These are phyloP conservation scores for Lates calcarifer DNA, from an alignment of 2,113 vertebrate genomes.

Conservation along the genomic window DNA sequence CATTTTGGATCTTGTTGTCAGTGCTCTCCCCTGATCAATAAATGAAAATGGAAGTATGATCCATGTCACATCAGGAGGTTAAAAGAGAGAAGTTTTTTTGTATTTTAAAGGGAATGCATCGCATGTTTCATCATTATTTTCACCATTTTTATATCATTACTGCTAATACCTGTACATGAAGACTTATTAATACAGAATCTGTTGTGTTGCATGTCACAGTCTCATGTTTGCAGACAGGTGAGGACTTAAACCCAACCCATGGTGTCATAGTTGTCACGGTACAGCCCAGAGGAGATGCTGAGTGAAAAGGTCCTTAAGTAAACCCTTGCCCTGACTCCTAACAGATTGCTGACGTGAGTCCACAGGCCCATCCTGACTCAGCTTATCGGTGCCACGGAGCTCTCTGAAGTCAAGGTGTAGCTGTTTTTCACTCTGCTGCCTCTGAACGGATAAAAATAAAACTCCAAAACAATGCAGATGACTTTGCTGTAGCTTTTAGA, in stretches of 20 bases:
- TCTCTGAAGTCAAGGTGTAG: slow-evolving; percentile 42
- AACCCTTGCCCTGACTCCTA: slow-evolving; percentile 18
- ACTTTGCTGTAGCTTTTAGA: slow-evolving; percentile 11
- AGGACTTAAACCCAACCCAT: slow-evolving; percentile 10
- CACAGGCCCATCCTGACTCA: slow-evolving; percentile 57
- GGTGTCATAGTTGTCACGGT: slow-evolving; percentile 26
- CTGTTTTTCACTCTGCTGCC: slow-evolving; percentile 9
- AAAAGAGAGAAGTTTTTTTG: neutral
- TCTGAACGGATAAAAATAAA: slow-evolving; percentile 49
- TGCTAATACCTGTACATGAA: neutral
- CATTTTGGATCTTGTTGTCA: slow-evolving; percentile 32
- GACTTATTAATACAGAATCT: neutral
- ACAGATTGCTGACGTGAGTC: slow-evolving; percentile 48
- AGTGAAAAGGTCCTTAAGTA: slow-evolving; percentile 23
- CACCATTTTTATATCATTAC: neutral
- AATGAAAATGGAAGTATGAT: neutral
- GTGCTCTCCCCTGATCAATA: slow-evolving; percentile 26
- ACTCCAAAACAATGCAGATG: slow-evolving; percentile 27
- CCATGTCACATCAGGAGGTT: slow-evolving; percentile 1
- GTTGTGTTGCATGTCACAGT: neutral
- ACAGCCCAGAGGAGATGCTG: slow-evolving; percentile 18
- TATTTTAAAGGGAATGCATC: slow-evolving; percentile 1
- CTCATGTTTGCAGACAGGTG: slow-evolving; percentile 46
- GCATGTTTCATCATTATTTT: neutral
- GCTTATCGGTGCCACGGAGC: slow-evolving; percentile 39